Percentiles rank a stretch among this genome's conserved stretches.
Evolutionary conservation across 2,888 invertebrate genomes (phyloP).

Genomic region (Xestia sexstrigata): DNA sequence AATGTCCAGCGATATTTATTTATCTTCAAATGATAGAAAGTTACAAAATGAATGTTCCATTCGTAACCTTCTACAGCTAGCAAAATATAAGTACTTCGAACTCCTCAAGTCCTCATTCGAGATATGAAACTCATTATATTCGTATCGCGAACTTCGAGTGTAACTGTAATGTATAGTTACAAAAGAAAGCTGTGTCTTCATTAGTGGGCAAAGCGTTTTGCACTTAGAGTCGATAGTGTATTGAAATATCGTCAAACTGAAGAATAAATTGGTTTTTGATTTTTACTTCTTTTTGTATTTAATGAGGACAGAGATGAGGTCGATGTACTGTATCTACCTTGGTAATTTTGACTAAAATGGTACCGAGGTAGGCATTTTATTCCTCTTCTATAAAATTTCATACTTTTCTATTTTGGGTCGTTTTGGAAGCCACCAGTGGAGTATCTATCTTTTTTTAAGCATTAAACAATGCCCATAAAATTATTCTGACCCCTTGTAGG

Average conservation of each 20-base stretch:
- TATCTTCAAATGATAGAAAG: constrained; percentile 1
- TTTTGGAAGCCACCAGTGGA: too few relatives aligned
- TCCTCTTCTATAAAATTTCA: too few relatives aligned
- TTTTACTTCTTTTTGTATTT: too few relatives aligned
- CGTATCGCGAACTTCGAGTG: constrained; percentile 60
- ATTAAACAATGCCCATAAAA: too few relatives aligned
- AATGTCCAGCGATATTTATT: too few relatives aligned
- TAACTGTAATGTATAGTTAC: constrained; percentile 61
- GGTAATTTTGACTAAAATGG: too few relatives aligned
- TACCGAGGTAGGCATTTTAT: too few relatives aligned
- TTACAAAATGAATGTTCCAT: neutral
- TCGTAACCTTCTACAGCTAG: constrained; percentile 7
- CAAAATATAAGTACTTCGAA: constrained; percentile 27
- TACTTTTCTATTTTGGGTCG: too few relatives aligned
- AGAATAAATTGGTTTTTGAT: neutral
- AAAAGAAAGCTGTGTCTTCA: constrained; percentile 22
- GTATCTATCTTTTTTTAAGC: too few relatives aligned
- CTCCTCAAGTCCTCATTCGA: constrained; percentile 52
- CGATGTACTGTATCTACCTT: too few relatives aligned
- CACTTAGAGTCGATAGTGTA: neutral
- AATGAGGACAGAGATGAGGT: too few relatives aligned
- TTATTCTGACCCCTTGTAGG: too few relatives aligned
- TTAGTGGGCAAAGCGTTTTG: constrained; percentile 30
- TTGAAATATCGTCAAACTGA: neutral
- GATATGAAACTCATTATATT: constrained; percentile 68